A percentile compares a stretch with the other conserved stretches of the same genome.
Evolutionary conservation across 1,140 invertebrate species (phyloP).

Genomic region (Alviniconcha marisindica): DNA sequence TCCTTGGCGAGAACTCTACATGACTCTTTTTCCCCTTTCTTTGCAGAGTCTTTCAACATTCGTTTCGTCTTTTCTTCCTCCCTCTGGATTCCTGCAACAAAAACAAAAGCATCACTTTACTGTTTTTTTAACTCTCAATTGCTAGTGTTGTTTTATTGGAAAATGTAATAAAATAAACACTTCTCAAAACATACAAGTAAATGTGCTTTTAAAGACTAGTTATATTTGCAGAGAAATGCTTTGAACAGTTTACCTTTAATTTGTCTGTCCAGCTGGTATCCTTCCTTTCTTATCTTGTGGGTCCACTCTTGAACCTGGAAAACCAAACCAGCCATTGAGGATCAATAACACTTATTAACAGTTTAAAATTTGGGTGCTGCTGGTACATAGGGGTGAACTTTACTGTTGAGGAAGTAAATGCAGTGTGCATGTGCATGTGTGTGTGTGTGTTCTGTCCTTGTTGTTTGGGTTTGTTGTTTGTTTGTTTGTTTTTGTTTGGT

Average conservation of each 20-base stretch:
- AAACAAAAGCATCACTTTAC: background rate
- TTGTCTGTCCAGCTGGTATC: constrained; percentile 93
- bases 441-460: no score
- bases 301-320: constrained; percentile 95
- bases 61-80: constrained; percentile 98
- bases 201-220: background rate
- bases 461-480: no score
- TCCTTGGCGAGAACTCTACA: constrained; percentile 97
- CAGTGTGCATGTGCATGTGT: no score
- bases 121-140: background rate
- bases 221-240: background rate
- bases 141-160: background rate
- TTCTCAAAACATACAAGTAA: background rate
- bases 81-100: constrained; percentile 87
- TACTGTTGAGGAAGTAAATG: no score
- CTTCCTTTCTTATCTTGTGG: constrained; percentile 94
- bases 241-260: constrained; percentile 84
- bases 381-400: no score
- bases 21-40: constrained; percentile 96
- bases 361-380: no score
- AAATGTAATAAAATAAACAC: background rate
- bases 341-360: no score
- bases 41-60: constrained; percentile 96
- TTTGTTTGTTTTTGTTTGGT: no score
- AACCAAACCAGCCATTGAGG: no score